Conservation (phyloP, 2,113 vertebrate species). For the Seriola dumerili region DNA sequence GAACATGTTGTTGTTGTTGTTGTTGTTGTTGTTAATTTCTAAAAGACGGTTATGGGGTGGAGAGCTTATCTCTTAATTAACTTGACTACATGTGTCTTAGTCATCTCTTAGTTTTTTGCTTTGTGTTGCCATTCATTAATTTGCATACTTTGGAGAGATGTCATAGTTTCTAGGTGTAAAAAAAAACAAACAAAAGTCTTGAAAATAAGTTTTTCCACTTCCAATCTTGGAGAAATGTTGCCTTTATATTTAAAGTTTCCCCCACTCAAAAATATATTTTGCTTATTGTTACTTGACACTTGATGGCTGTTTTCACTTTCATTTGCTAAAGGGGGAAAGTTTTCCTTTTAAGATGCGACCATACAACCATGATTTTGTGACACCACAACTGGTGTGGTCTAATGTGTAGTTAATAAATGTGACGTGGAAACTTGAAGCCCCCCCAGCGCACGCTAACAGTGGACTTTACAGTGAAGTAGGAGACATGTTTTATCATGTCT, state of each 20-base stretch:
- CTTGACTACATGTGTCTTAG: neutral
- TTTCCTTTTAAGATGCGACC: no score
- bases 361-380: no score
- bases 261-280: no score
- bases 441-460: no score
- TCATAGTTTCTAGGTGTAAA: neutral
- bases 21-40: neutral
- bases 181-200: neutral
- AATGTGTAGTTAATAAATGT: no score
- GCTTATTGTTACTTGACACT: neutral
- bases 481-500: no score
- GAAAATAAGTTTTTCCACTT: neutral
- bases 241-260: no score
- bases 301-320: no score
- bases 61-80: neutral
- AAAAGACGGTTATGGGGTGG: neutral
- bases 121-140: neutral
- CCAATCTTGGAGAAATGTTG: neutral
- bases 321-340: no score
- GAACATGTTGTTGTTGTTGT: neutral
- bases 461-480: no score
- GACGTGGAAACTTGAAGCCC: no score
- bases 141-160: neutral
- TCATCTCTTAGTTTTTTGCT: neutral
- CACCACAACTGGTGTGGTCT: no score